Base-by-base conservation (phyloP, 2,113 vertebrate genomes). In the Collichthys lucidus region DNA sequence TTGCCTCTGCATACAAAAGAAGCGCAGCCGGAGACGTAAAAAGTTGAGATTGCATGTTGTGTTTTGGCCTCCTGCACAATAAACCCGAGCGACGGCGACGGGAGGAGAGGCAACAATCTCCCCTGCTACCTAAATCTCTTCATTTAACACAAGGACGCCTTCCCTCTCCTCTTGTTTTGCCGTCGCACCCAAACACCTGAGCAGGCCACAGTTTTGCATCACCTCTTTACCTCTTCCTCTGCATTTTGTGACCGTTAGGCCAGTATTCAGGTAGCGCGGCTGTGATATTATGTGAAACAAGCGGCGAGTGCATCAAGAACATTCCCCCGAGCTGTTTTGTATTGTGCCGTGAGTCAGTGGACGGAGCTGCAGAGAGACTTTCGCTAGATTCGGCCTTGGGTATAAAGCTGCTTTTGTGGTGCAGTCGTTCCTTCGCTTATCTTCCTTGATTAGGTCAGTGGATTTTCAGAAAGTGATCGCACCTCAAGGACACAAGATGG, bases 141-240 rank as follows among this genome's bases (percentile, higher is more conserved):
- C 79, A 87, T 85, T 92, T 91, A 87, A 79, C 44, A 80, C 92
- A 95, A 95, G 93, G 93, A 86, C 75, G 17, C 52, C 9, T 52
- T 29, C 6, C 7, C 26, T 47, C 29, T 22, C 40, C 19, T 80
- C 35, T 29, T 11, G 62, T 82, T 86, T 86, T 81, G 46, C 50
- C 35, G n/a, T 1, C 69, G 24, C 24, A 31, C 5, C 35, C n/a
- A 42, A 57, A 52, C 20, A 1, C 49, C 4, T 3, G 4, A 56
- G n/a, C 26, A 35, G 22, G 71, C 35, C 29, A 52, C 46, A 35
- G 57, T 81, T 85, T 59, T 49, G 24, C 52, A 62, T 84, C 65
- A 61, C 70, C 55, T 68, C 49, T 44, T 64, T 50, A 19, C 65
- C 63, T 68, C 55, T 17, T 63, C 14, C 44, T 74, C 70, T 26